These are phyloP conservation scores for Illadopsis cleaveri DNA, from an alignment of 2,113 vertebrate species.

Conservation along the genomic window DNA sequence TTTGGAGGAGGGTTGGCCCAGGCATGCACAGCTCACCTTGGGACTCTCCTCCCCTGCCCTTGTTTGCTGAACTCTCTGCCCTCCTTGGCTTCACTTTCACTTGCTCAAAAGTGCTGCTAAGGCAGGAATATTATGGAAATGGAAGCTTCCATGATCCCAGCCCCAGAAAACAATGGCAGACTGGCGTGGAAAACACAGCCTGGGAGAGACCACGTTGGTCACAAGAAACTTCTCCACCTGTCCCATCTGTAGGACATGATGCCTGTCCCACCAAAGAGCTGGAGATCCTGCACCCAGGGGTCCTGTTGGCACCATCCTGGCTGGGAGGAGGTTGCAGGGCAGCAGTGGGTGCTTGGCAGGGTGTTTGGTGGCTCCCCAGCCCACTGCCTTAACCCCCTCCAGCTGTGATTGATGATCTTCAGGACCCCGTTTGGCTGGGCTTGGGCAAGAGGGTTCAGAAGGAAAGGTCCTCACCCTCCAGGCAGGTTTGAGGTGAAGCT, in stretches of 20 bases:
- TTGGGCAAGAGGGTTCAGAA: accelerated
- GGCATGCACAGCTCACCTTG: background rate
- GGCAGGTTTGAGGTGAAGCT: background rate
- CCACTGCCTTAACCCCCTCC: background rate
- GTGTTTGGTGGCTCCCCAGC: background rate
- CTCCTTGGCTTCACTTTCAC: background rate
- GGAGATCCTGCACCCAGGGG: background rate
- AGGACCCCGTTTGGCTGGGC: background rate
- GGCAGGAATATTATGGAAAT: background rate
- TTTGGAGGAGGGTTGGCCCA: background rate
- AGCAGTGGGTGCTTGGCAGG: background rate
- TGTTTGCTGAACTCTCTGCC: background rate
- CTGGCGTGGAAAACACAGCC: background rate
- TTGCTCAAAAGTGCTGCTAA: background rate
- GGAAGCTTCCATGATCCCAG: background rate
- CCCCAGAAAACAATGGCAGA: background rate
- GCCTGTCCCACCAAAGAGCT: background rate
- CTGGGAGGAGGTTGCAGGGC: background rate
- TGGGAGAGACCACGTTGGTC: accelerated
- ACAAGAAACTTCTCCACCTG: background rate
- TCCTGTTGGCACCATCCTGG: background rate
- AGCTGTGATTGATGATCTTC: background rate
- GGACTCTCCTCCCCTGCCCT: background rate
- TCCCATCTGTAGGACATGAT: accelerated
- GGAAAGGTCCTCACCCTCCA: background rate